Percentiles rank a stretch among this genome's conserved stretches.
These are phyloP conservation scores for Calyptommatus sinebrachiatus DNA, from an alignment of 2,113 vertebrate genomes.

Conservation along the genomic window DNA sequence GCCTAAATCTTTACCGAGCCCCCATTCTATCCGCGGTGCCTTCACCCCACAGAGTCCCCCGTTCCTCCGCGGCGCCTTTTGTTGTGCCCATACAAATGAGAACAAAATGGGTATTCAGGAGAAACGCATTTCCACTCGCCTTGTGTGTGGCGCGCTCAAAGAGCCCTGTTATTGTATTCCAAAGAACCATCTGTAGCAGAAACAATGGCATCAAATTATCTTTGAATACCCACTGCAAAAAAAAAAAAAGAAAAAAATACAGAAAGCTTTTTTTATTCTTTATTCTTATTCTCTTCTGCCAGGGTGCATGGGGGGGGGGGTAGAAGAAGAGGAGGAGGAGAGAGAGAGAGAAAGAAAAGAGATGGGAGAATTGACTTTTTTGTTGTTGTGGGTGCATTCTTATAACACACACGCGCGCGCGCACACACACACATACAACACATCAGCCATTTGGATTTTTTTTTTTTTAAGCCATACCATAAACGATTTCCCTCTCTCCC, in stretches of 20 bases:
- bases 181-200: conserved; percentile 99
- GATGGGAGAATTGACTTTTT: conserved; percentile 91
- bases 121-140: conserved; percentile 99
- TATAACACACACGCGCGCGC: conserved; percentile 76
- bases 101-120: conserved; percentile 99
- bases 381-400: conserved; percentile 99
- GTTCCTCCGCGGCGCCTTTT: conserved; percentile 99
- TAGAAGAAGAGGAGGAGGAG: not conserved
- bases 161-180: conserved; percentile 99
- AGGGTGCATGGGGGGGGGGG: conserved; percentile 78
- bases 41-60: conserved; percentile 96
- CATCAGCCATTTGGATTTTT: conserved; percentile 90
- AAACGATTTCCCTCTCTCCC: conserved; percentile 83
- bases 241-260: too few species aligned
- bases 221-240: conserved; percentile 99
- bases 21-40: conserved; percentile 96
- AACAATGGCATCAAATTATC: conserved; percentile 99
- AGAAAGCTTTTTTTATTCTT: conserved; percentile 95
- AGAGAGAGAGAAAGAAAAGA: not conserved
- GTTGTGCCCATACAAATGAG: conserved; percentile 99
- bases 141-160: conserved; percentile 99
- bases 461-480: conserved; percentile 91
- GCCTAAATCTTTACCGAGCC: conserved; percentile 98
- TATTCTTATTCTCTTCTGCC: conserved; percentile 89
- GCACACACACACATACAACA: conserved; percentile 66